Base-by-base conservation (phyloP, 2,113 vertebrate genomes). In the Misgurnus mizolepis region DNA sequence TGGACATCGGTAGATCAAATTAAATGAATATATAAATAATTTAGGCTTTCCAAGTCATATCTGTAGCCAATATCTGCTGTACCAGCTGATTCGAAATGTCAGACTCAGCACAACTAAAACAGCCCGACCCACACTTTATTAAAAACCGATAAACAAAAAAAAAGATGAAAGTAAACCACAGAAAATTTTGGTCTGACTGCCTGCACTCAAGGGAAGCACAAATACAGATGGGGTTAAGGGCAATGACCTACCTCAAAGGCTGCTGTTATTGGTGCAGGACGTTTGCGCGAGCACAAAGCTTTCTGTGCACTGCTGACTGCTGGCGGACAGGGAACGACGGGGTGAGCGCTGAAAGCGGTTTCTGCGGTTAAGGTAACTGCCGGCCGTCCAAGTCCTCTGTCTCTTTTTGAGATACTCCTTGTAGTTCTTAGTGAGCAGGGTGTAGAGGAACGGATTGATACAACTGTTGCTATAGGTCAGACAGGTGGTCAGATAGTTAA, bases 401-500 rank as follows among this genome's bases (percentile, higher is more conserved):
- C 94, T 90, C 88, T 95, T 97, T 69, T 89, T 90, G 69, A 94
- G 77, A 84, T 93, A 92, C 53, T 96, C 94, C 39, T 95, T 95
- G 87, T 95, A 96, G 90, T 95, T 95, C 86, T 92, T 94, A 84
- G 95, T 95, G 83, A 97, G 94, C 81, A 96, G 88, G 0, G 95
- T 96, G 87, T 97, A 97, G 49, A 97, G 94, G 77, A 97, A 97
- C 0, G 95, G 96, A 85, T 97, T 95, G 68, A 95, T 91, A 83
- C 95, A 97, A 87, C 95, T 96, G 93, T 96, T 96, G 88, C 93
- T 93, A 69, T 96, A 97, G 6, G 95, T 96, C 87, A 96, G 92
- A 86, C 95, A 96, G 41, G 96, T 95, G 83, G 95, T 94, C 82
- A 96, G 86, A 86, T 95, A 96, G 88, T 96, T 97, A 87, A 96